Conservation (phyloP, 2,113 vertebrate genomes). For the Chunga burmeisteri region DNA sequence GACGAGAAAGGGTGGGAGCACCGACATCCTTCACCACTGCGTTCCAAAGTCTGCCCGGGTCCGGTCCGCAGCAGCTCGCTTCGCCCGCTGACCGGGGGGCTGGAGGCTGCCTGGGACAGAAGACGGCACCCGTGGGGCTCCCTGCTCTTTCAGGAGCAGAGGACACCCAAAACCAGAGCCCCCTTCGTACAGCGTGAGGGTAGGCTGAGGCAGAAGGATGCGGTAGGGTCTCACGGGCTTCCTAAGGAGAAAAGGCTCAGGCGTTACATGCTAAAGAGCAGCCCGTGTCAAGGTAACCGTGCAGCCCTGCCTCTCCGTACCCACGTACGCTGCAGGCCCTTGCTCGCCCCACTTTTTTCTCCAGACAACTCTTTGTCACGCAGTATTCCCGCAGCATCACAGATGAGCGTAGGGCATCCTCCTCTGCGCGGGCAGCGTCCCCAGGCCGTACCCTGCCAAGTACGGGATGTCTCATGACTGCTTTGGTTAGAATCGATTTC, state of each 20-base stretch:
- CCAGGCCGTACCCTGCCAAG: background rate
- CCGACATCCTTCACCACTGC: too few species aligned
- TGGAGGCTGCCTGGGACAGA: background rate
- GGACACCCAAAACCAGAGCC: too few species aligned
- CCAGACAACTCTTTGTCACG: background rate
- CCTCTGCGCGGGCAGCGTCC: background rate
- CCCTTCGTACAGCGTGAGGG: background rate
- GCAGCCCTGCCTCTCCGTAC: background rate
- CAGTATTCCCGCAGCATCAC: background rate
- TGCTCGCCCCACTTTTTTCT: background rate
- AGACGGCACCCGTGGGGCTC: rapidly evolving
- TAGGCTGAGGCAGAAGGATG: background rate
- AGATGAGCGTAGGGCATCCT: too few species aligned
- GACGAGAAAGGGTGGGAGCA: background rate
- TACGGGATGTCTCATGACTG: background rate
- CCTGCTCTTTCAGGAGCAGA: background rate
- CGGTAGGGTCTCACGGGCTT: background rate
- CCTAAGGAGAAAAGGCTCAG: background rate
- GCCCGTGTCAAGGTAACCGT: background rate
- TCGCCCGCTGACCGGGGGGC: background rate
- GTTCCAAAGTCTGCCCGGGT: background rate
- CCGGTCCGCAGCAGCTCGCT: background rate
- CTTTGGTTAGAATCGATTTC: background rate
- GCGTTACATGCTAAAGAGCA: background rate
- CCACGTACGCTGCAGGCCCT: background rate